Evolutionary conservation across 2,888 invertebrate genomes (phyloP).

Genomic region (Seladonia tumulorum): DNA sequence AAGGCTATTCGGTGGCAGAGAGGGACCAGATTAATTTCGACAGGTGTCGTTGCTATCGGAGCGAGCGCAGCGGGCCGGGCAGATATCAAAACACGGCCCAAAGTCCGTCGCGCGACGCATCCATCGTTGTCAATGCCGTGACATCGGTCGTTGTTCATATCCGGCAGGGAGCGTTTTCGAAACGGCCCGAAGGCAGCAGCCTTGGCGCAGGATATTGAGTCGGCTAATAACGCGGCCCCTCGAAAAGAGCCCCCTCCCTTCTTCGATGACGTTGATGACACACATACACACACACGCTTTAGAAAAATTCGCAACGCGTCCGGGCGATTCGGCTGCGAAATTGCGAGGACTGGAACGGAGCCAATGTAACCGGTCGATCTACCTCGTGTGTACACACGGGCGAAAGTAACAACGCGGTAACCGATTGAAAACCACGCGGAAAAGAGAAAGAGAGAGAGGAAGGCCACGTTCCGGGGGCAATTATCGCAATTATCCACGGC

Average conservation of each 20-base stretch:
- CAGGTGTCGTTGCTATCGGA: conserved; percentile 38
- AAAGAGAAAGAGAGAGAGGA: neutral
- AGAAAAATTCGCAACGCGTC: conserved; percentile 12
- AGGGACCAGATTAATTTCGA: conserved; percentile 60
- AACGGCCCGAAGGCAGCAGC: conserved; percentile 66
- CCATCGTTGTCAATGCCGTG: conserved; percentile 61
- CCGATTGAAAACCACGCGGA: conserved; percentile 18
- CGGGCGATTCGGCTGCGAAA: conserved; percentile 1
- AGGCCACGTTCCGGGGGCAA: conserved; percentile 16
- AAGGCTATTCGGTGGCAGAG: neutral
- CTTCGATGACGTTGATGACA: conserved; percentile 9
- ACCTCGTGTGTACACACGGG: neutral
- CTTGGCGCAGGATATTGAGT: conserved; percentile 71
- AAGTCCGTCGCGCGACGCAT: conserved; percentile 54
- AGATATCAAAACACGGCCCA: conserved; percentile 60
- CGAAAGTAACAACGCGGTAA: neutral
- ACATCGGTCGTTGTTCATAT: conserved; percentile 76
- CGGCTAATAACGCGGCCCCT: conserved; percentile 64
- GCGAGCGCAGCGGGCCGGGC: conserved; percentile 26
- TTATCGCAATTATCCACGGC: conserved; percentile 49
- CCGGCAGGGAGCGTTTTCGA: conserved; percentile 69
- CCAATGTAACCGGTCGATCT: conserved; percentile 20
- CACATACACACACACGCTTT: conserved; percentile 5
- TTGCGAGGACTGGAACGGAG: conserved; percentile 31
- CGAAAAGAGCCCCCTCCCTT: conserved; percentile 37